Evolutionary conservation across 2,888 invertebrate genomes (phyloP).

Genomic region (Netelia fuscicornis): DNA sequence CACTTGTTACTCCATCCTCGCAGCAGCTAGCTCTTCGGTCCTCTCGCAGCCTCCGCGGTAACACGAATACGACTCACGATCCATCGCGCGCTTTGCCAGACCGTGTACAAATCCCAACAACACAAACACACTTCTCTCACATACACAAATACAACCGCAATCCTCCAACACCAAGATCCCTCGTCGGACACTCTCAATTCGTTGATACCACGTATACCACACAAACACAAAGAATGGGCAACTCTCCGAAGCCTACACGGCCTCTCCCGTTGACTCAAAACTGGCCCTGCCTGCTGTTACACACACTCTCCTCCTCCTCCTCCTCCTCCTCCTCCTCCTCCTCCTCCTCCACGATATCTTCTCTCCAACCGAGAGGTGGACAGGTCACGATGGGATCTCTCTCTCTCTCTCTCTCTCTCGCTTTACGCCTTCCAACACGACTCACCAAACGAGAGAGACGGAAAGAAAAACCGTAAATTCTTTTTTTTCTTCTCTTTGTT

Average conservation of each 20-base stretch:
- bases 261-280: constrained; percentile 43
- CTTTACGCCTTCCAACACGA: no score
- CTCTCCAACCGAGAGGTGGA: constrained; percentile 59
- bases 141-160: no score
- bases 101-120: constrained; percentile 25
- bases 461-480: not conserved
- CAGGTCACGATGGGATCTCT: constrained; percentile 64
- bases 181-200: no score
- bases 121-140: not conserved
- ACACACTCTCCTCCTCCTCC: not conserved
- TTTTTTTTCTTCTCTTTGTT: not conserved
- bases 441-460: not conserved
- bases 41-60: constrained; percentile 80
- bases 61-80: constrained; percentile 78
- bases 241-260: constrained; percentile 38
- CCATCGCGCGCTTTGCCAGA: constrained; percentile 73
- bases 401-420: constrained; percentile 20
- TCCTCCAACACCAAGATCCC: no score
- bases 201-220: constrained; percentile 23
- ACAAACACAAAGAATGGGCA: not conserved
- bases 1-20: constrained; percentile 84
- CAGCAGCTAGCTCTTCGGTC: constrained; percentile 74
- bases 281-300: constrained; percentile 59
- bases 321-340: not conserved
- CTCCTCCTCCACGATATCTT: constrained; percentile 4